These are phyloP conservation scores for Zygothrica quintamaculata DNA, from an alignment of 2,888 invertebrate genomes.

Conservation along the genomic window DNA sequence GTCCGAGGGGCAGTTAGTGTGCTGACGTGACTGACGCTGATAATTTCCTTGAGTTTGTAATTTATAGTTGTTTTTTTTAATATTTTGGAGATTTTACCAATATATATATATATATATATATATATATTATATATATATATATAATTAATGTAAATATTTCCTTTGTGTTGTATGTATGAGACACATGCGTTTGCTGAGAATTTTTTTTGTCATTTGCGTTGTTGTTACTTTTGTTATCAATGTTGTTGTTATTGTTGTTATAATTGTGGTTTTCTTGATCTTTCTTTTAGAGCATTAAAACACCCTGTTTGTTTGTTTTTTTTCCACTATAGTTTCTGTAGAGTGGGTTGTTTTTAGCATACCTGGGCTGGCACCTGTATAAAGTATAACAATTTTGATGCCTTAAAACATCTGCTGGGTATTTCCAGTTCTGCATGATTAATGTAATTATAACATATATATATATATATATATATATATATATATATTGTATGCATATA, in stretches of 20 bases:
- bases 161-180: slow-evolving; percentile 28
- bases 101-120: slow-evolving; percentile 9
- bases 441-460: not conserved
- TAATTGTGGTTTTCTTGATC: slow-evolving; percentile 3
- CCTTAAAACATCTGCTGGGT: slow-evolving; percentile 39
- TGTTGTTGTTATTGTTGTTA: slow-evolving; percentile 5
- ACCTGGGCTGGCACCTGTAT: slow-evolving; percentile 31
- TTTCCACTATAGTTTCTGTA: too few species aligned
- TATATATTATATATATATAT: slow-evolving; percentile 6
- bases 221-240: not conserved
- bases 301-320: too few species aligned
- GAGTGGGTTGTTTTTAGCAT: too few species aligned
- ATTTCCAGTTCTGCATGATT: slow-evolving; percentile 27
- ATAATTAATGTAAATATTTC: not conserved
- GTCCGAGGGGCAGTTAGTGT: slow-evolving; percentile 1
- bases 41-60: slow-evolving; percentile 77
- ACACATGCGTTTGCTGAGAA: slow-evolving; percentile 58
- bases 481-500: slow-evolving; percentile 34
- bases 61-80: slow-evolving; percentile 74
- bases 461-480: too few species aligned
- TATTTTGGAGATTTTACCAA: slow-evolving; percentile 25
- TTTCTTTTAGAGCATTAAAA: not conserved
- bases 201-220: slow-evolving; percentile 15
- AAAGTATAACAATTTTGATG: slow-evolving; percentile 20
- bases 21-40: slow-evolving; percentile 53